These are phyloP conservation scores for Campoplex capitator DNA, from an alignment of 2,888 invertebrate species.

Conservation along the genomic window DNA sequence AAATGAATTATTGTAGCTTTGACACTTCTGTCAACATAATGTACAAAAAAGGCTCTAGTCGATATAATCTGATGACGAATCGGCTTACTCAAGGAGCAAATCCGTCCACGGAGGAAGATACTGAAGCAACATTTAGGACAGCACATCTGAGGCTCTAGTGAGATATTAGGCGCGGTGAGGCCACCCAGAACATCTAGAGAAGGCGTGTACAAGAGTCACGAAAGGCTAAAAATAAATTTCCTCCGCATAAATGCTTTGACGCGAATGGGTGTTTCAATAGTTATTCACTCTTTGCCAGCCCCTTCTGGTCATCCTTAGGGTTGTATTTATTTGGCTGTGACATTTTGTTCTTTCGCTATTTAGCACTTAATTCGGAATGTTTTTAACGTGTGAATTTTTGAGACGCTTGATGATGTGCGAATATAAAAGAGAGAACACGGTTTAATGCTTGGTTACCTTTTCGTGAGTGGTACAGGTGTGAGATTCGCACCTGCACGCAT, in stretches of 20 bases:
- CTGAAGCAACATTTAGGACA: slow-evolving; percentile 47
- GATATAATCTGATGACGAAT: slow-evolving; percentile 77
- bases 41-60: slow-evolving; percentile 26
- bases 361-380: slow-evolving; percentile 35
- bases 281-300: slow-evolving; percentile 15
- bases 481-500: not conserved
- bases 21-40: slow-evolving; percentile 34
- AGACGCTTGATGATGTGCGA: not conserved
- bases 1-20: not conserved
- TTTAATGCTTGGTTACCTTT: not conserved
- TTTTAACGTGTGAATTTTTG: slow-evolving; percentile 15
- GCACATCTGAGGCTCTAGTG: slow-evolving; percentile 47
- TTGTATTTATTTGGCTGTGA: slow-evolving; percentile 21
- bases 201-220: slow-evolving; percentile 42
- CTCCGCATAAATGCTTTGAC: slow-evolving; percentile 39
- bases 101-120: slow-evolving; percentile 43
- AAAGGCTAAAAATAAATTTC: slow-evolving; percentile 66
- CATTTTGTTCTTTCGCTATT: slow-evolving; percentile 33
- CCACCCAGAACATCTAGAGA: slow-evolving; percentile 74
- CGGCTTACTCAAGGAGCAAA: slow-evolving; percentile 74
- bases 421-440: slow-evolving; percentile 9
- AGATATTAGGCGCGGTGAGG: slow-evolving; percentile 64
- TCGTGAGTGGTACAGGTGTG: not conserved
- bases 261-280: slow-evolving; percentile 21
- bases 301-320: not conserved